Evolutionary conservation across 2,797 vertebrate species (phyloP).

Genomic region (Liasis olivaceus): DNA sequence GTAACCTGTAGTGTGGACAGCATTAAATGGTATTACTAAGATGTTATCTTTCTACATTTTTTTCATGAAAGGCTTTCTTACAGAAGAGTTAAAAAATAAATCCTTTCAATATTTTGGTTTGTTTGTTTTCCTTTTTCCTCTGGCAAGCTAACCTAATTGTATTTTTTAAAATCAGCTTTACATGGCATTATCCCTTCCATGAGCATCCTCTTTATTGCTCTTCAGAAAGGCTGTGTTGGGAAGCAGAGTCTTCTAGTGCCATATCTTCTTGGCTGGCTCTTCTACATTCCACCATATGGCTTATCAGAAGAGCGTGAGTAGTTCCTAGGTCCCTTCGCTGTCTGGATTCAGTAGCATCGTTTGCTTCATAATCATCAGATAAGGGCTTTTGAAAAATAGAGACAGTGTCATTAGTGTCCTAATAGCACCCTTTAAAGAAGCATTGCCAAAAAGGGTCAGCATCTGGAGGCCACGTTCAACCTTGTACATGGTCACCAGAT

Average conservation of each 20-base stretch:
- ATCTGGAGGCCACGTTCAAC: neutral
- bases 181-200: accelerated
- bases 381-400: slow-evolving; percentile 77
- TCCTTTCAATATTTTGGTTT: slow-evolving; percentile 32
- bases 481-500: neutral
- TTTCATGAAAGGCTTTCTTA: neutral
- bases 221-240: slow-evolving; percentile 77
- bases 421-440: slow-evolving; percentile 43
- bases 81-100: slow-evolving; percentile 64
- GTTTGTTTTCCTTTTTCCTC: slow-evolving; percentile 2
- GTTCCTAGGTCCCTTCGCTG: slow-evolving; percentile 42
- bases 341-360: slow-evolving; percentile 68
- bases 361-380: slow-evolving; percentile 84
- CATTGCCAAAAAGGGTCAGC: slow-evolving; percentile 17
- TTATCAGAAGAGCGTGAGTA: slow-evolving; percentile 66
- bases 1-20: slow-evolving; percentile 68
- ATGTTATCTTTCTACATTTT: slow-evolving; percentile 33
- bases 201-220: slow-evolving; percentile 59
- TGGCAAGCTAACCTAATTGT: slow-evolving; percentile 29
- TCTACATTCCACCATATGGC: slow-evolving; percentile 64
- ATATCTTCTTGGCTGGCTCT: slow-evolving; percentile 79
- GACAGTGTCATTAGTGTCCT: neutral
- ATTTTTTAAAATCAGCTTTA: slow-evolving; percentile 3
- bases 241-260: slow-evolving; percentile 76
- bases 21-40: neutral